Evolutionary conservation across 2,797 vertebrate species (phyloP), one percentile per base, ranked within the genome.

Genomic region (Danio kyathit): DNA sequence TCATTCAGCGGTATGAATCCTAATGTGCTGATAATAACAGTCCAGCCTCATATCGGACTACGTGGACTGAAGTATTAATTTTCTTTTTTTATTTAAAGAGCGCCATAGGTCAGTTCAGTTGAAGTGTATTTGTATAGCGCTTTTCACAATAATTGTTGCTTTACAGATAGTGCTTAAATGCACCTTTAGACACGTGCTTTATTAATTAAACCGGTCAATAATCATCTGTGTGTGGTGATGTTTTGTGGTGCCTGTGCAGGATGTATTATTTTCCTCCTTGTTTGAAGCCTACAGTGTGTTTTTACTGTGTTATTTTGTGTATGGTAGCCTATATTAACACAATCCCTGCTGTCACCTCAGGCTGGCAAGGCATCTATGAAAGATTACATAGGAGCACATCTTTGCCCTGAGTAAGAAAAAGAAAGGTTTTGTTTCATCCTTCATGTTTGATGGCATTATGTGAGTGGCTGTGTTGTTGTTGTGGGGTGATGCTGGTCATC

Each of bases 381-480:
- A 72, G 44, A 92, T 92, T 91, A 91, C 91, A 94, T 92, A 89
- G 89, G 91, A 93, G 92, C 92, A 91, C 92, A 91, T 29, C 88
- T 91, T 91, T 85, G 72, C 79, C 76, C 89, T 54, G 87, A 95
- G 89, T 91, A 92, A 87, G 81, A 94, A 90, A 90, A 92, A 93
- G 92, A 94, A 91, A 87, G 90, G n/a, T 59, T 71, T 76, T 59
- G 44, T 73, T 69, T 74, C 40, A 41, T 29, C 61, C 66, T 76
- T 44, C 49, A 40, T 14, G 54, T 76, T 79, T 82, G 5, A 59
- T 83, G 83, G 86, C 41, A 83, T 95, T 94, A 90, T 89, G 91
- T 92, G 95, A 93, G 94, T 96, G 94, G 93, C 80, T 95, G 94
- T 96, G 94, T 92, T 92, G 94, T 96, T 92, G 95, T 96, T 94